Conservation (phyloP, 2,797 vertebrate species). For the Threskiornis aethiopicus region DNA sequence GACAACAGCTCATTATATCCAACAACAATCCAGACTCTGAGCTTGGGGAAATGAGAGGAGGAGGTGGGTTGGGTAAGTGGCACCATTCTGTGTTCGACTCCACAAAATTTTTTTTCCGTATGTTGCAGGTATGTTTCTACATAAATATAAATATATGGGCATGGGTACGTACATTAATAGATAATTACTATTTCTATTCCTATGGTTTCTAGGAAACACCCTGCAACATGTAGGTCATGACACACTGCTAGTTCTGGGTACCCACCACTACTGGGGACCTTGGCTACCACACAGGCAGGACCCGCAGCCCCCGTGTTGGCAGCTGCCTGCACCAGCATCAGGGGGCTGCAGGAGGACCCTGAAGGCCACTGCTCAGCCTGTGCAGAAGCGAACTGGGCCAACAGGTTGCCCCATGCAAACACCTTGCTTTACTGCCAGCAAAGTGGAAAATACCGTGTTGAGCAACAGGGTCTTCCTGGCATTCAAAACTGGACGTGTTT, state of each 20-base stretch:
- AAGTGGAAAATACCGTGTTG: not conserved
- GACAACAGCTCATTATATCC: not conserved
- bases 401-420: not conserved
- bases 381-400: not conserved
- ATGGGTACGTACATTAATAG: not conserved
- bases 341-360: not conserved
- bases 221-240: not conserved
- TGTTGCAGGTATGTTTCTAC: not conserved
- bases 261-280: not conserved
- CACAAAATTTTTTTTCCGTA: accelerated
- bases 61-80: not conserved
- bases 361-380: not conserved
- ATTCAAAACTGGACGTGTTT: not conserved
- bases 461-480: not conserved
- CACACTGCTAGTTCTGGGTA: not conserved
- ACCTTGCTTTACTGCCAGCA: not conserved
- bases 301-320: not conserved
- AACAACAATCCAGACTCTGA: not conserved
- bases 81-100: not conserved
- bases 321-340: not conserved
- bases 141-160: not conserved
- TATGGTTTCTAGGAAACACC: not conserved
- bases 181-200: not conserved
- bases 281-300: not conserved
- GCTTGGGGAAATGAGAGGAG: not conserved